Evolutionary conservation across 2,113 vertebrate species (phyloP).

Genomic region (Sapayoa aenigma): DNA sequence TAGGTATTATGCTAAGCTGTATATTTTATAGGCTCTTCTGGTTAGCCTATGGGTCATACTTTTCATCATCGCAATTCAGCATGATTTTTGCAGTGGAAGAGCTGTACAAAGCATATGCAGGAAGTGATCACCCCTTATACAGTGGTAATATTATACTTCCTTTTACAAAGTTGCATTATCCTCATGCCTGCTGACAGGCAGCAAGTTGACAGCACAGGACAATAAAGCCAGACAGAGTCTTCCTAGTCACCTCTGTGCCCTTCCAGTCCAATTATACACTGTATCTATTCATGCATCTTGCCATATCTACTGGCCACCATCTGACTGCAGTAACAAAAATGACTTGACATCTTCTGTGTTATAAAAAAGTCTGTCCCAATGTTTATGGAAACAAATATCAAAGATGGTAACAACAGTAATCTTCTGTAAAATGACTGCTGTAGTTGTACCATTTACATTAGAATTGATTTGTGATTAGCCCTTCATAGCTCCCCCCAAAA

Average conservation of each 20-base stretch:
- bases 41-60: not conserved
- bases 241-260: not conserved
- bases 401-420: not conserved
- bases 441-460: not conserved
- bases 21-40: not conserved
- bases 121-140: not conserved
- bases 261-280: not conserved
- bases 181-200: not conserved
- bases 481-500: not conserved
- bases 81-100: not conserved
- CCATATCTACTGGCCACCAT: not conserved
- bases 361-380: not conserved
- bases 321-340: not conserved
- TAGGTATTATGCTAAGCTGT: not conserved
- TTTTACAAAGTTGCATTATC: not conserved
- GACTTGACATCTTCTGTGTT: not conserved
- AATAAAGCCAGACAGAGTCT: not conserved
- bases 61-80: not conserved
- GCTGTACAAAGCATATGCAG: not conserved
- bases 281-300: not conserved
- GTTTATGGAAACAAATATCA: not conserved
- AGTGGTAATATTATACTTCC: not conserved
- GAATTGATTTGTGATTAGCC: not conserved
- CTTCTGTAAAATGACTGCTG: not conserved
- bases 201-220: not conserved